These are phyloP conservation scores for Myotis planiceps DNA, from an alignment of 2,797 vertebrate genomes.

Conservation along the genomic window DNA sequence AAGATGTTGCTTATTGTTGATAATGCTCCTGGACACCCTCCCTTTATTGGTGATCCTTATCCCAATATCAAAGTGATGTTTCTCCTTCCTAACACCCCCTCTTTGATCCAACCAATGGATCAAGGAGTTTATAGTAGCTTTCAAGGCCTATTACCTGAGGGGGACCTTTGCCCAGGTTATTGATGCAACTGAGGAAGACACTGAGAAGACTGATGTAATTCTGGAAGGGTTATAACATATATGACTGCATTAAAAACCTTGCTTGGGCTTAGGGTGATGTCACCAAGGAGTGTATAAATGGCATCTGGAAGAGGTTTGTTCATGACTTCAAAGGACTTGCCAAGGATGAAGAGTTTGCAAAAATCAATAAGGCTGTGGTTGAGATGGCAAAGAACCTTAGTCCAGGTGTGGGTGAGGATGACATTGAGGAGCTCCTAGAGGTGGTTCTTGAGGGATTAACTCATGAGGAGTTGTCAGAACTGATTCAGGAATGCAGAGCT, in stretches of 20 bases:
- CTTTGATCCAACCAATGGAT: not conserved
- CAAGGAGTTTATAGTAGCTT: not conserved
- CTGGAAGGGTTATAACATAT: not conserved
- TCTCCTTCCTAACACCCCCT: not conserved
- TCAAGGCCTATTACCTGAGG: not conserved
- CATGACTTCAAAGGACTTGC: not conserved
- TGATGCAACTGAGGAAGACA: not conserved
- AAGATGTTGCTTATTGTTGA: not conserved
- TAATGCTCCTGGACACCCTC: not conserved
- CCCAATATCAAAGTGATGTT: not conserved
- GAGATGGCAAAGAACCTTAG: not conserved
- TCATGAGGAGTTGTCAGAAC: not conserved
- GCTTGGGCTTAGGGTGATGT: not conserved
- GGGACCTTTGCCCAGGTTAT: not conserved
- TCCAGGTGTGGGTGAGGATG: not conserved
- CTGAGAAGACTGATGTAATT: not conserved
- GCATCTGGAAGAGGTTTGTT: not conserved
- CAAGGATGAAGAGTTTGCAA: not conserved
- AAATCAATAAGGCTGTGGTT: not conserved
- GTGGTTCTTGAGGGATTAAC: not conserved
- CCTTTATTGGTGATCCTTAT: not conserved
- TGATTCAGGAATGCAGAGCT: not conserved
- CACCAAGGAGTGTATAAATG: not conserved
- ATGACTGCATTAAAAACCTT: not conserved
- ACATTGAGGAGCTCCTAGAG: not conserved